phyloP scores from a whole-genome alignment of 2,797 vertebrate species.

The Tangara arthus region DNA sequence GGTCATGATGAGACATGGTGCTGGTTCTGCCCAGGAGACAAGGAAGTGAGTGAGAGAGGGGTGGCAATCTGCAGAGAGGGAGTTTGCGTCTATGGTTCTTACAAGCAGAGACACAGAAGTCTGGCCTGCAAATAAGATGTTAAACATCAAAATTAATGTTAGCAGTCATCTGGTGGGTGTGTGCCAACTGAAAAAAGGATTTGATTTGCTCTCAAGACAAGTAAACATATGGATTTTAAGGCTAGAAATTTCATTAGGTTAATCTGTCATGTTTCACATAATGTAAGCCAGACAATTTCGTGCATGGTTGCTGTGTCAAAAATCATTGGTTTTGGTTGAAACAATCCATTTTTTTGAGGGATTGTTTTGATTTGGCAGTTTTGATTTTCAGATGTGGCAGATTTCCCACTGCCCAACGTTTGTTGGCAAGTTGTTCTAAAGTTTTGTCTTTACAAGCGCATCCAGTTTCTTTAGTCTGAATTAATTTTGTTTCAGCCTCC shows the following conservation, averaged over 20 bases:
- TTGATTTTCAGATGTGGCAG: not conserved
- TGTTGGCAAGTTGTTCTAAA: not conserved
- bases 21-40: not conserved
- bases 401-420: not conserved
- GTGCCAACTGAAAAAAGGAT: not conserved
- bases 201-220: not conserved
- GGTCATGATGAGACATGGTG: not conserved
- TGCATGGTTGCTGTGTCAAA: constrained; percentile 1
- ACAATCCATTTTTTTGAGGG: not conserved
- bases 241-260: not conserved
- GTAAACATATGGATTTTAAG: constrained; percentile 27
- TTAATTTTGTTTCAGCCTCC: not conserved
- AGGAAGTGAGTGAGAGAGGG: not conserved
- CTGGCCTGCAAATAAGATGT: not conserved
- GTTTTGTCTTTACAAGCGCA: not conserved
- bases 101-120: not conserved
- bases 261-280: not conserved
- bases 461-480: not conserved
- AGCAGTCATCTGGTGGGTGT: not conserved
- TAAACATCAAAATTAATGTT: not conserved
- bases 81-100: not conserved
- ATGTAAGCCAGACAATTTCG: constrained; percentile 32
- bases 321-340: constrained; percentile 25
- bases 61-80: not conserved
- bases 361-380: constrained; percentile 34